Evolutionary conservation across 2,797 vertebrate species (phyloP).

Genomic region (Poliocrania exsul): DNA sequence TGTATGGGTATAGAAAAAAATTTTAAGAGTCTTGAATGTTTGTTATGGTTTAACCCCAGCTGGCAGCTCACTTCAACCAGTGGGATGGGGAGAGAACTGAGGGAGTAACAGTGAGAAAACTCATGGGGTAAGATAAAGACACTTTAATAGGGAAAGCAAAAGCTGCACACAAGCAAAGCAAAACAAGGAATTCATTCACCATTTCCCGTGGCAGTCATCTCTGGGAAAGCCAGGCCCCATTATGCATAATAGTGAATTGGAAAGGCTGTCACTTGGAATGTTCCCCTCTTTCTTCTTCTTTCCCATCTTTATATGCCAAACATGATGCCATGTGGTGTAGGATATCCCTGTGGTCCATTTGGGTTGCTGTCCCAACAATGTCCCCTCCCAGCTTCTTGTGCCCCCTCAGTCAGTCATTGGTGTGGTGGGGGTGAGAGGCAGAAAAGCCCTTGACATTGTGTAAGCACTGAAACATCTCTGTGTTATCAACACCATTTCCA

Average conservation of each 20-base stretch:
- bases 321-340: neutral
- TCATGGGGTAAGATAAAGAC: neutral
- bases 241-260: neutral
- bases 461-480: neutral
- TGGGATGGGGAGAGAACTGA: neutral
- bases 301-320: neutral
- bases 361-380: neutral
- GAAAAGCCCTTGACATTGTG: neutral
- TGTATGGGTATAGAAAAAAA: neutral
- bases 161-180: neutral
- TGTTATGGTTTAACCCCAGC: neutral
- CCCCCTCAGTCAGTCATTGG: neutral
- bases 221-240: neutral
- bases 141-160: neutral
- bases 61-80: neutral
- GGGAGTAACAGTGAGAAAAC: neutral
- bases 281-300: neutral
- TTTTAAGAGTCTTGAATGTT: neutral
- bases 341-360: neutral
- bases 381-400: neutral
- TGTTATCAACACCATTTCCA: neutral
- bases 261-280: accelerated
- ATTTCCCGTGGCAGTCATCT: neutral
- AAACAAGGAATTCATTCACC: neutral
- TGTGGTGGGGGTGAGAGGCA: neutral